Conservation (phyloP, 53 echinoderm and acorn worm genomes). For the Actinopyga echinites region DNA sequence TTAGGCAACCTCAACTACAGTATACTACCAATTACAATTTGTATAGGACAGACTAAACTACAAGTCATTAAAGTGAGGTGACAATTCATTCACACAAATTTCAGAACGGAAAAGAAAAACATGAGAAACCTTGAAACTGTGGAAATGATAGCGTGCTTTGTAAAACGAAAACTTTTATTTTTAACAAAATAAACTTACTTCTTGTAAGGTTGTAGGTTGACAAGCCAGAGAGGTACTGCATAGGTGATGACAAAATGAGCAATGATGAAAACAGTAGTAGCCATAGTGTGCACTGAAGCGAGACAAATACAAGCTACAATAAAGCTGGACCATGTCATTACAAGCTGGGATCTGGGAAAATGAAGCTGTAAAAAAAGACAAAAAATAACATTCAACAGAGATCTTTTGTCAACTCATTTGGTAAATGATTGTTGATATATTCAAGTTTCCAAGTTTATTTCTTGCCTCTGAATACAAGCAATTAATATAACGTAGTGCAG, state of each 20-base stretch:
- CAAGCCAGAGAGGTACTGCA: constrained; percentile 75
- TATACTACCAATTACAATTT: too few relatives aligned
- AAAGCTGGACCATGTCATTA: constrained; percentile 62
- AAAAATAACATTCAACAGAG: not conserved
- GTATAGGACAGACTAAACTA: too few relatives aligned
- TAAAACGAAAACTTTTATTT: not conserved
- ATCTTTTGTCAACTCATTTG: not conserved
- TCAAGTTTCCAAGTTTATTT: too few relatives aligned
- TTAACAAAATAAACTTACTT: constrained; percentile 64
- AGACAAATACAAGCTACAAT: constrained; percentile 55
- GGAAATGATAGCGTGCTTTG: too few relatives aligned
- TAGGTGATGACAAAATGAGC: constrained; percentile 74
- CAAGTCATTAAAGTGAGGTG: too few relatives aligned
- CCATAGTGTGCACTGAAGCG: constrained; percentile 61
- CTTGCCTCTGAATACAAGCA: too few relatives aligned
- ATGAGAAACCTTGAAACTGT: too few relatives aligned
- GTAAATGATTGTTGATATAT: too few relatives aligned
- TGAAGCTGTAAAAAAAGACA: not conserved
- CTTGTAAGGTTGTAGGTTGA: constrained; percentile 81
- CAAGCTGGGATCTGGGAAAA: constrained; percentile 44
- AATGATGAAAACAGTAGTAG: constrained; percentile 62
- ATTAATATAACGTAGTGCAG: too few relatives aligned
- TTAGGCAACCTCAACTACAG: too few relatives aligned
- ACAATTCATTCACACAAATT: too few relatives aligned
- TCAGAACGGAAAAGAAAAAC: too few relatives aligned